Conservation (phyloP, 2,797 vertebrate species). For the Psittacula derbiana region DNA sequence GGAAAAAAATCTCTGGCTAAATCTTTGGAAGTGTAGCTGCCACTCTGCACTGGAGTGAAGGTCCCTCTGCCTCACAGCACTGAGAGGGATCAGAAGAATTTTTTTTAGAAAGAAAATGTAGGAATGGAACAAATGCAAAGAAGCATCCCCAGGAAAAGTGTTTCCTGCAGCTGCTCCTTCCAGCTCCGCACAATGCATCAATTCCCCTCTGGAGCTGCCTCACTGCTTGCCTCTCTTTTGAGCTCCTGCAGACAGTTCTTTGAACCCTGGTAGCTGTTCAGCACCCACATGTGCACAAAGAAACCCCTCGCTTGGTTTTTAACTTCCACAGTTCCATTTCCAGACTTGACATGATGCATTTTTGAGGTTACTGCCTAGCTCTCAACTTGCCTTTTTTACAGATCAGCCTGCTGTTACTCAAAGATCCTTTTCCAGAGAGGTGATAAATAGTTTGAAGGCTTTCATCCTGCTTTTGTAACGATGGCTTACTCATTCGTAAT, state of each 20-base stretch:
- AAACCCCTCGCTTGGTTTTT: rapidly evolving
- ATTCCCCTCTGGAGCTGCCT: background rate
- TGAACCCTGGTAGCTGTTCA: rapidly evolving
- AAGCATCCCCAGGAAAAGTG: rapidly evolving
- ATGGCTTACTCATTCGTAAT: rapidly evolving
- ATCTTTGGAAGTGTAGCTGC: rapidly evolving
- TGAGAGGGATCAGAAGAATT: rapidly evolving
- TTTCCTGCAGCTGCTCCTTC: rapidly evolving
- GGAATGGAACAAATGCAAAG: background rate
- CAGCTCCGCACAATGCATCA: rapidly evolving
- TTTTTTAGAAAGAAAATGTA: background rate
- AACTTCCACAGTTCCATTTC: rapidly evolving
- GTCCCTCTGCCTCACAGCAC: rapidly evolving
- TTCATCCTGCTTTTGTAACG: rapidly evolving
- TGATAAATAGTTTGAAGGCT: rapidly evolving
- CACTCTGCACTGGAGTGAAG: rapidly evolving
- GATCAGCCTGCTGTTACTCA: background rate
- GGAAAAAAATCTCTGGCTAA: background rate
- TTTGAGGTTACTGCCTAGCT: rapidly evolving
- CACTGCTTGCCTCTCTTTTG: rapidly evolving
- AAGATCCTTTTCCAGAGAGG: background rate
- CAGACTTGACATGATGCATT: background rate
- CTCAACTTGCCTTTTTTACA: rapidly evolving
- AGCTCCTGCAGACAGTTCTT: rapidly evolving
- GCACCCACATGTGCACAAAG: rapidly evolving